phyloP scores from a whole-genome alignment of 2,113 vertebrate species.

The Opisthocomus hoazin region DNA sequence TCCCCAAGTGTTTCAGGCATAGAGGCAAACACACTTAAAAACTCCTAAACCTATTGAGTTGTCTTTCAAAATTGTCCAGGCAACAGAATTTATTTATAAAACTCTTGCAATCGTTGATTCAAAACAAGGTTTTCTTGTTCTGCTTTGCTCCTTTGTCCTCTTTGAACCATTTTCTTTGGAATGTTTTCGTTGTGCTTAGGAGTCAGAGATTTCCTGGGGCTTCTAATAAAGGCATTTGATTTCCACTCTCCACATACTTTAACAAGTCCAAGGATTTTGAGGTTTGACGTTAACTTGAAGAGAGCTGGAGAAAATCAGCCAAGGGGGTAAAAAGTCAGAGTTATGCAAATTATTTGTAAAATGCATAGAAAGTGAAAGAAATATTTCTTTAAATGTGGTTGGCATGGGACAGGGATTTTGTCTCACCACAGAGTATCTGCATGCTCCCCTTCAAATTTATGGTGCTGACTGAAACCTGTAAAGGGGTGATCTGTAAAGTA shows the following conservation, averaged over 20 bases:
- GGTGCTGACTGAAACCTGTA: slow-evolving; percentile 33
- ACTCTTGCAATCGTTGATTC: slow-evolving; percentile 53
- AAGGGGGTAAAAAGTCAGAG: slow-evolving; percentile 21
- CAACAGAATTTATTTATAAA: slow-evolving; percentile 68
- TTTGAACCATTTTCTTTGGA: slow-evolving; percentile 65
- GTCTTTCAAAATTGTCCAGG: slow-evolving; percentile 64
- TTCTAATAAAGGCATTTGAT: slow-evolving; percentile 67
- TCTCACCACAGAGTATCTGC: not conserved
- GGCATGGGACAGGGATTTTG: not conserved
- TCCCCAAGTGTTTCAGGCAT: slow-evolving; percentile 41
- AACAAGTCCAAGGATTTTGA: slow-evolving; percentile 66
- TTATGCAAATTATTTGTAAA: slow-evolving; percentile 39
- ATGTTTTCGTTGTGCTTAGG: slow-evolving; percentile 66
- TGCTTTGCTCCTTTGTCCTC: slow-evolving; percentile 63
- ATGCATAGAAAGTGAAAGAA: slow-evolving; percentile 13
- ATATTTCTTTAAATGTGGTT: not conserved
- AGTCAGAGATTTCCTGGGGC: slow-evolving; percentile 61
- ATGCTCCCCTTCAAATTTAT: slow-evolving; percentile 22
- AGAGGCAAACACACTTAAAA: slow-evolving; percentile 54
- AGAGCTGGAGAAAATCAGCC: slow-evolving; percentile 57
- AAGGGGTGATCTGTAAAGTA: slow-evolving; percentile 65
- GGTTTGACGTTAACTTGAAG: slow-evolving; percentile 54
- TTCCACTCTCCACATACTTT: slow-evolving; percentile 62
- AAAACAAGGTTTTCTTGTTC: slow-evolving; percentile 69
- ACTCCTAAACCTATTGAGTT: slow-evolving; percentile 57